Conservation (phyloP, 2,113 vertebrate genomes). For the Acinonyx jubatus region DNA sequence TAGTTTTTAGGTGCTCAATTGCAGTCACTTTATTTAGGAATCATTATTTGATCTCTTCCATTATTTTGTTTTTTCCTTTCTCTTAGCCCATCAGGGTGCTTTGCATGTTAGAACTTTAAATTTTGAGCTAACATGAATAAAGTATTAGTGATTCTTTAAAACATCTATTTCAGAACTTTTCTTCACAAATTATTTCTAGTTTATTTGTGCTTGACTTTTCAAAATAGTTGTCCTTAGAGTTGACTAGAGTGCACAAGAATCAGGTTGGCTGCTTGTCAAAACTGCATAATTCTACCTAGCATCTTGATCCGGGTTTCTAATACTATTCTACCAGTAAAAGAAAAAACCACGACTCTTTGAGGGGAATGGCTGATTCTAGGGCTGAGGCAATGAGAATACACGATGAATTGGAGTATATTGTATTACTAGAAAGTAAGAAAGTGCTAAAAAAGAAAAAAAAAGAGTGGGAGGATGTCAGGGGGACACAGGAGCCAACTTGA, state of each 20-base stretch:
- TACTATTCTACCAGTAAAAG: neutral
- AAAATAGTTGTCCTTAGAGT: constrained; percentile 4
- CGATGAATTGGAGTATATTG: neutral
- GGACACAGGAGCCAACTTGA: neutral
- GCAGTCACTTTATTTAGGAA: constrained; percentile 17
- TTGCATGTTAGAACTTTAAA: neutral
- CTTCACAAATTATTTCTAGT: neutral
- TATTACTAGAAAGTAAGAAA: constrained; percentile 14
- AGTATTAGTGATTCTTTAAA: constrained; percentile 19
- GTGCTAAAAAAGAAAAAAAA: neutral
- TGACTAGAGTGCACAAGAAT: neutral
- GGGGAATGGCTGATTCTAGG: neutral
- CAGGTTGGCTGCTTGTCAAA: neutral
- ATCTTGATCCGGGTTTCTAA: neutral
- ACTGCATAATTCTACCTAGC: neutral
- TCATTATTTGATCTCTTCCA: constrained; percentile 1
- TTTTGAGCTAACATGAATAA: neutral
- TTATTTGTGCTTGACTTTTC: constrained; percentile 1
- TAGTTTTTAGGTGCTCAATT: neutral
- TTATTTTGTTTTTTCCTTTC: neutral
- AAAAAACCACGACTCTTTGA: neutral
- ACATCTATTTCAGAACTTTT: constrained; percentile 25
- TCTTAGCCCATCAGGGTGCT: neutral
- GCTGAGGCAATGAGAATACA: neutral
- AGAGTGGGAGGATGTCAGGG: neutral